Percentiles rank a stretch among this genome's conserved stretches.
Conservation (phyloP, 2,888 invertebrate species). For the Odiellus spinosus region DNA sequence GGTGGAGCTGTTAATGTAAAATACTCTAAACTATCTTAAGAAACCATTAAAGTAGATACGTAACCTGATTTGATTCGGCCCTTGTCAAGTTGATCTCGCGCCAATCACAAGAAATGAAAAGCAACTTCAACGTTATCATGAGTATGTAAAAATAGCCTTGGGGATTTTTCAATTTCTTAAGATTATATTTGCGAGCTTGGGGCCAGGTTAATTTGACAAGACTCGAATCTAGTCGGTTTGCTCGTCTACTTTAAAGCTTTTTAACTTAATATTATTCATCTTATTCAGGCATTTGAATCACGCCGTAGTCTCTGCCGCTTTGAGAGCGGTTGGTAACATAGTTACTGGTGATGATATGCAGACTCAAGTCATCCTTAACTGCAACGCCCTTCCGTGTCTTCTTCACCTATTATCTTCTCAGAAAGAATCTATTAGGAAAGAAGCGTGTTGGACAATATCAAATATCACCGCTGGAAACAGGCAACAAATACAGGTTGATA, state of each 20-base stretch:
- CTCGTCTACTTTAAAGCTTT: not conserved
- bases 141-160: no score
- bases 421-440: constrained; percentile 76
- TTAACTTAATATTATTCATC: constrained; percentile 1
- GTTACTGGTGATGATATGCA: constrained; percentile 93
- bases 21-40: not conserved
- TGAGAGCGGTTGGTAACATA: constrained; percentile 93
- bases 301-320: constrained; percentile 73
- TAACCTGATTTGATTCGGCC: no score
- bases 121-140: no score
- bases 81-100: no score
- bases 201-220: no score
- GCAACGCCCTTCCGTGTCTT: constrained; percentile 68
- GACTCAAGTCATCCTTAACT: constrained; percentile 85
- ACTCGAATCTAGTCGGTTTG: no score
- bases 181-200: no score
- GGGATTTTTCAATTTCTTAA: no score
- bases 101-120: no score
- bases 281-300: constrained; percentile 54
- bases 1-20: constrained; percentile 47
- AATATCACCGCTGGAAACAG: constrained; percentile 92
- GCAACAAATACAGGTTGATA: constrained; percentile 69
- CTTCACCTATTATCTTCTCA: constrained; percentile 53
- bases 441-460: constrained; percentile 93
- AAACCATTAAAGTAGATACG: no score